A percentile compares a stretch with the other conserved stretches of the same genome.
These are phyloP conservation scores for Bufo bufo DNA, from an alignment of 2,113 vertebrate species.

Conservation along the genomic window DNA sequence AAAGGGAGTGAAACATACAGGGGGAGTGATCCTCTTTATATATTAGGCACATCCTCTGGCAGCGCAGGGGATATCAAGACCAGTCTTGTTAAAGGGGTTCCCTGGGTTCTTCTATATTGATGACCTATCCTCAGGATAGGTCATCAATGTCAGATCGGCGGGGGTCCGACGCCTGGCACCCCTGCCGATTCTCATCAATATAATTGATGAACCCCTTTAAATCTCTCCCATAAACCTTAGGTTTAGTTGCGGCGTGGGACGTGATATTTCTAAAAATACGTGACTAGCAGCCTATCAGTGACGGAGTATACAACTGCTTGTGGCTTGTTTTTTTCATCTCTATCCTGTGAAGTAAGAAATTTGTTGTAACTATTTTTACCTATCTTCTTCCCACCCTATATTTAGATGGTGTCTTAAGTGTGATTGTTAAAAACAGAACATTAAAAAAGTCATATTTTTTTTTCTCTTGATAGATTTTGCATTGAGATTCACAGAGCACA, in stretches of 20 bases:
- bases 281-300: neutral
- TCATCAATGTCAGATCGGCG: no score
- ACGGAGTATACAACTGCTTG: neutral
- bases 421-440: neutral
- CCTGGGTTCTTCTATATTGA: no score
- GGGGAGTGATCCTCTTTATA: no score
- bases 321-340: neutral
- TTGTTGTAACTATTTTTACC: neutral
- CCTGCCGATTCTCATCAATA: no score
- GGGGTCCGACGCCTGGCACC: no score
- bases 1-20: no score
- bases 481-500: constrained; percentile 16
- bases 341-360: neutral
- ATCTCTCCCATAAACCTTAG: neutral
- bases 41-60: no score
- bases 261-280: neutral
- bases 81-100: no score
- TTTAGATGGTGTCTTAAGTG: constrained; percentile 14
- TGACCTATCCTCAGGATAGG: no score
- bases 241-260: neutral
- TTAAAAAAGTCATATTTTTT: neutral
- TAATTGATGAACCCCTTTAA: no score
- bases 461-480: constrained; percentile 13
- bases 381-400: neutral
- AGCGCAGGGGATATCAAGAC: no score